Evolutionary conservation across 1,140 invertebrate species (phyloP).

Genomic region (Dinothrombium tinctorium): DNA sequence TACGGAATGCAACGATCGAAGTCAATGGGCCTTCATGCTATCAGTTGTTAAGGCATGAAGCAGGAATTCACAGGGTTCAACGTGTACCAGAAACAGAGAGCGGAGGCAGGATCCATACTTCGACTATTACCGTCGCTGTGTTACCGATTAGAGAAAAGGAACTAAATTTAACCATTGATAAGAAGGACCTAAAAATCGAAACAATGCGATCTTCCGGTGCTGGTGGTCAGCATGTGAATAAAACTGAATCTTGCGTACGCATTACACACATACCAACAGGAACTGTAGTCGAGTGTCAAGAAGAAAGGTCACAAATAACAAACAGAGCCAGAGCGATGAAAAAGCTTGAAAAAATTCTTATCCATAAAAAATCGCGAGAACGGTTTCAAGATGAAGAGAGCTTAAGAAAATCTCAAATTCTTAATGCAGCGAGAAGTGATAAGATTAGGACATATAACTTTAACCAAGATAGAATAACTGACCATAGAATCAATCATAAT

Average conservation of each 20-base stretch:
- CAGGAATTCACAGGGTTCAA: constrained; percentile 86
- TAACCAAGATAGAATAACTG: constrained; percentile 71
- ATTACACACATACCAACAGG: constrained; percentile 61
- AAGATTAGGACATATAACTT: constrained; percentile 93
- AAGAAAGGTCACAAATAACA: constrained; percentile 49
- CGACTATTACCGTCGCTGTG: constrained; percentile 63
- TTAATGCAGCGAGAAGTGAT: constrained; percentile 53
- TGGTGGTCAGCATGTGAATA: constrained; percentile 92
- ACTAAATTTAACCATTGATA: constrained; percentile 23
- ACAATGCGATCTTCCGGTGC: constrained; percentile 66
- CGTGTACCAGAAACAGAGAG: constrained; percentile 76
- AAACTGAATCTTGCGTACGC: constrained; percentile 71
- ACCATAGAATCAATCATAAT: constrained; percentile 47
- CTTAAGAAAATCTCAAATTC: constrained; percentile 35
- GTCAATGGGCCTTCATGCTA: constrained; percentile 35
- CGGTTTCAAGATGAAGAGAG: constrained; percentile 21
- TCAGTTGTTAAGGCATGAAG: constrained; percentile 45
- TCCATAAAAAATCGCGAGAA: constrained; percentile 39
- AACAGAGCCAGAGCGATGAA: constrained; percentile 54
- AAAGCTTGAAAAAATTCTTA: constrained; percentile 43
- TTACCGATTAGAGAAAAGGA: constrained; percentile 54
- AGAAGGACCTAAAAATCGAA: constrained; percentile 50
- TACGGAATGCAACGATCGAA: constrained; percentile 36
- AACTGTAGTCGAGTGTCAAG: constrained; percentile 47
- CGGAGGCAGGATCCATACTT: constrained; percentile 73